Conservation (phyloP, 2,888 invertebrate genomes). For the Pandemis corylana region DNA sequence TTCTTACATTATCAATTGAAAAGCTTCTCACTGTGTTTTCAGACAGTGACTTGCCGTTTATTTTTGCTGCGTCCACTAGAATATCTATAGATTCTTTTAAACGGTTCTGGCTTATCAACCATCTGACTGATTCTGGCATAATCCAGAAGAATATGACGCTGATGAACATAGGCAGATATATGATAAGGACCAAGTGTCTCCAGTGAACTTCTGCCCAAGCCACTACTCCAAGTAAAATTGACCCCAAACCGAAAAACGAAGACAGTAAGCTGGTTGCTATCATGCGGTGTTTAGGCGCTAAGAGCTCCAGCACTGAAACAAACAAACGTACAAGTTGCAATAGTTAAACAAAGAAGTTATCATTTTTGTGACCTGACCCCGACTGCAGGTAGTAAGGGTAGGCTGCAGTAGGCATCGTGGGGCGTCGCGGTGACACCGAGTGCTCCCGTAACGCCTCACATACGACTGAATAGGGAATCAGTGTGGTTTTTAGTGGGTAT, state of each 20-base stretch:
- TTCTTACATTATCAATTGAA: background rate
- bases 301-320: background rate
- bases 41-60: background rate
- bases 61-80: background rate
- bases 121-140: slow-evolving; percentile 13
- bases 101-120: slow-evolving; percentile 9
- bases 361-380: too few species aligned
- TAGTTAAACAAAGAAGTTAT: too few species aligned
- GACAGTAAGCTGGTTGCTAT: background rate
- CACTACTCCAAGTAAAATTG: background rate
- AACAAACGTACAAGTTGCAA: background rate
- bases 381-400: too few species aligned
- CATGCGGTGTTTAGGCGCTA: slow-evolving; percentile 6
- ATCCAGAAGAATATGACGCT: background rate
- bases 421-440: too few species aligned
- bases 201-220: slow-evolving; percentile 7
- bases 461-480: too few species aligned
- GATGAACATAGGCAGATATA: slow-evolving; percentile 5
- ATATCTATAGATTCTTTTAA: background rate
- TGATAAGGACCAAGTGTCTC: slow-evolving; percentile 13
- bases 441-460: too few species aligned
- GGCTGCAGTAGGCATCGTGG: too few species aligned
- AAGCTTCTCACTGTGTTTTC: background rate
- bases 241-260: background rate
- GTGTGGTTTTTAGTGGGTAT: too few species aligned